Evolutionary conservation across 2,888 invertebrate species (phyloP).

Genomic region (Metalampra italica): DNA sequence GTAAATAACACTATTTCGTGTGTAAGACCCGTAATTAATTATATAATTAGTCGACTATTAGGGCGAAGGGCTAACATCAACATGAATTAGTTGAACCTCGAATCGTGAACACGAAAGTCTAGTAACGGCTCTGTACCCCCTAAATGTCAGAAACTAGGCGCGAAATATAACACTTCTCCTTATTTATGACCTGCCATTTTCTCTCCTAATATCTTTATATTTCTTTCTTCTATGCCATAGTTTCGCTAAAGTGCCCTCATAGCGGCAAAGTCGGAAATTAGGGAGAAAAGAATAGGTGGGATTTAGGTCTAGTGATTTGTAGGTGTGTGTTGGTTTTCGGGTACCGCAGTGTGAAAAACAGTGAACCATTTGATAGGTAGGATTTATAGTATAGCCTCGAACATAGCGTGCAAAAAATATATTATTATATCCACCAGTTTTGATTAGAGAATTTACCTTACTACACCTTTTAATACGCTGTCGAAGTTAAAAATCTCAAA

Average conservation of each 20-base stretch:
- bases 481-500: too few species aligned
- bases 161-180: slow-evolving; percentile 45
- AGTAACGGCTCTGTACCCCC: slow-evolving; percentile 16
- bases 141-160: slow-evolving; percentile 31
- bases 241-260: slow-evolving; percentile 28
- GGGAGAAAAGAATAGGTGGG: slow-evolving; percentile 36
- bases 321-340: slow-evolving; percentile 1
- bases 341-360: not conserved
- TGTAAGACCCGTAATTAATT: too few species aligned
- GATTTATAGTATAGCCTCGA: too few species aligned
- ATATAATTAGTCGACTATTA: too few species aligned
- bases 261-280: slow-evolving; percentile 35
- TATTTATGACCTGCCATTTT: slow-evolving; percentile 61
- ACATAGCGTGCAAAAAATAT: too few species aligned
- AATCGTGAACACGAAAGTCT: too few species aligned
- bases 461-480: too few species aligned
- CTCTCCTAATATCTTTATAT: slow-evolving; percentile 50
- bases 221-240: slow-evolving; percentile 22
- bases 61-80: too few species aligned
- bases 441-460: too few species aligned
- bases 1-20: too few species aligned
- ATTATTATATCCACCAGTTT: too few species aligned
- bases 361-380: not conserved
- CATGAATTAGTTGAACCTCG: too few species aligned
- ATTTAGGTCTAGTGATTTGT: slow-evolving; percentile 24